phyloP scores from a whole-genome alignment of 2,888 invertebrate genomes.

The Dysmachus trigonus region DNA sequence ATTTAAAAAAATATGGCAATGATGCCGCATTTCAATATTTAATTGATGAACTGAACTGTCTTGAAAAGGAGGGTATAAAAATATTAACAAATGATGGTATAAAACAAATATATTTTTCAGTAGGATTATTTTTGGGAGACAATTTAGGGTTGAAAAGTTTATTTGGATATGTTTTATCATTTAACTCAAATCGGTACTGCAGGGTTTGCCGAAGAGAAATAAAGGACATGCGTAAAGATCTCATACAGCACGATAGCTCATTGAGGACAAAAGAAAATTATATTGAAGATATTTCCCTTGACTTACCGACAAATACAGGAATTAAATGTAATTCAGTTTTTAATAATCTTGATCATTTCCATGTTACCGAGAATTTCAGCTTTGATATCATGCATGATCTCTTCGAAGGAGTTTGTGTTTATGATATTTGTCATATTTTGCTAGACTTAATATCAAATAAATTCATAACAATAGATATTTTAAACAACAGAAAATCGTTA shows the following conservation, averaged over 20 bases:
- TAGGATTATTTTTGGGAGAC: constrained; percentile 24
- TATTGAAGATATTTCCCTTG: background rate
- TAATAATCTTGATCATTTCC: constrained; percentile 14
- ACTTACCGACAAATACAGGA: background rate
- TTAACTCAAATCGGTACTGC: constrained; percentile 31
- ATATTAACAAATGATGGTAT: background rate
- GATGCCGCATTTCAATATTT: background rate
- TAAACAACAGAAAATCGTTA: constrained; percentile 19
- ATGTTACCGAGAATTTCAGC: constrained; percentile 30
- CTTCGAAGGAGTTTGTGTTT: constrained; percentile 30
- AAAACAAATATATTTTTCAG: background rate
- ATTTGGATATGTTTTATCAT: background rate
- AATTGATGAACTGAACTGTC: background rate
- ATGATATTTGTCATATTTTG: constrained; percentile 8
- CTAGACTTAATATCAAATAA: background rate
- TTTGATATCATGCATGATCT: constrained; percentile 34
- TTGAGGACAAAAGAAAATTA: constrained; percentile 23
- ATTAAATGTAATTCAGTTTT: constrained; percentile 11
- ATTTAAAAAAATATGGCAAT: constrained; percentile 1
- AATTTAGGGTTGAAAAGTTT: constrained; percentile 31
- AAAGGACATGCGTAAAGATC: background rate
- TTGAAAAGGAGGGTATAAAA: constrained; percentile 11
- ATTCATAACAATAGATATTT: constrained; percentile 19
- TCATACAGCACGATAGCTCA: background rate
- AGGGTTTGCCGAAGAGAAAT: constrained; percentile 5